phyloP scores from a whole-genome alignment of 2,797 vertebrate species.

The Neosilurus hyrtlii region DNA sequence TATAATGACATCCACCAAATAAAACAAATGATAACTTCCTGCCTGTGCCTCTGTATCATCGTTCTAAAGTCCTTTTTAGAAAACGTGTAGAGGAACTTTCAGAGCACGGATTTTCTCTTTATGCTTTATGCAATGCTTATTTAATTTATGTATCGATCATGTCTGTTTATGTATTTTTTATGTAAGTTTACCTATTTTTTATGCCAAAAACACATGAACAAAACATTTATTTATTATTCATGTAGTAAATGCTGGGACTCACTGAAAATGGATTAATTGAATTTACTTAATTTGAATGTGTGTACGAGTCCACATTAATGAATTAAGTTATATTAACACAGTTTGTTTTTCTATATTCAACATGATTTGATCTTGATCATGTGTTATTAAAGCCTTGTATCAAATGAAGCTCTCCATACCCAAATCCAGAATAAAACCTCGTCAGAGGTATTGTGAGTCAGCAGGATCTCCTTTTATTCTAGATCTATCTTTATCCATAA shows the following conservation, averaged over 20 bases:
- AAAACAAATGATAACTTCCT: slow-evolving; percentile 54
- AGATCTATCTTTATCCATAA: neutral
- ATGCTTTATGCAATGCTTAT: slow-evolving; percentile 25
- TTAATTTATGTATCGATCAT: neutral
- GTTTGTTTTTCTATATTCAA: neutral
- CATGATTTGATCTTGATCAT: neutral
- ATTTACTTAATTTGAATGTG: neutral
- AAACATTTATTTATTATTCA: neutral
- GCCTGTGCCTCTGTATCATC: slow-evolving; percentile 32
- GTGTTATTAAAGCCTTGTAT: neutral
- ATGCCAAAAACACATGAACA: neutral
- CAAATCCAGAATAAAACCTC: neutral
- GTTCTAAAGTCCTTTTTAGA: slow-evolving; percentile 42
- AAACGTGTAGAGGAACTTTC: slow-evolving; percentile 7
- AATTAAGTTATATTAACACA: neutral
- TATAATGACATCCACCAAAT: slow-evolving; percentile 54
- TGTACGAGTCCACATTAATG: neutral
- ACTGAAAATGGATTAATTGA: neutral
- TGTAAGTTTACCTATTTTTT: neutral
- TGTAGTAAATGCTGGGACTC: neutral
- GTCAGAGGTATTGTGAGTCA: neutral
- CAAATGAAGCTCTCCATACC: neutral
- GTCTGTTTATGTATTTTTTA: neutral
- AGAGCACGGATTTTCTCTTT: slow-evolving; percentile 22
- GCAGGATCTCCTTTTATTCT: neutral